phyloP scores from a whole-genome alignment of 92 coral and sea anemone species.

The Isaurus tuberculatus region DNA sequence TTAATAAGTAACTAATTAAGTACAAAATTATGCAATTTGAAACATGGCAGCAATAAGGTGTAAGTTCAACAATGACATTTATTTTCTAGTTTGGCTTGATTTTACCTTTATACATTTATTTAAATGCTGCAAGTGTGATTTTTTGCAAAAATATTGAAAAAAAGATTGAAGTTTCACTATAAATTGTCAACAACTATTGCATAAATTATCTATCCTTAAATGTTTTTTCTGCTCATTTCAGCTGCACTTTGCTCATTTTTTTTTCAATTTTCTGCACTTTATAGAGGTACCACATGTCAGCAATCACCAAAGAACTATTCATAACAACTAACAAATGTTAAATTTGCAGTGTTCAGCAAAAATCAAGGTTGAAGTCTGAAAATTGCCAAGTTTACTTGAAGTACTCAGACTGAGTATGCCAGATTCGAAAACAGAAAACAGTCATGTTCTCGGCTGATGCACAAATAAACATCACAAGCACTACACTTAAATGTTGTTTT shows the following conservation, averaged over 20 bases:
- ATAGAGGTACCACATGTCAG: slow-evolving; percentile 18
- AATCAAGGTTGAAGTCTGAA: slow-evolving; percentile 27
- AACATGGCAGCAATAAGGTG: slow-evolving; percentile 26
- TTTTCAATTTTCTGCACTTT: slow-evolving; percentile 11
- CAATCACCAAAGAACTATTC: slow-evolving; percentile 12
- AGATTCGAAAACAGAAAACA: slow-evolving; percentile 52
- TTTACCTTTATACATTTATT: not conserved
- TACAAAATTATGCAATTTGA: slow-evolving; percentile 25
- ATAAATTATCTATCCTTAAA: slow-evolving; percentile 24
- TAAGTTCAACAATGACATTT: slow-evolving; percentile 17
- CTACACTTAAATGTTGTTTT: slow-evolving; percentile 54
- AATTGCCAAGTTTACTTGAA: slow-evolving; percentile 32
- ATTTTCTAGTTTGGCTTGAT: slow-evolving; percentile 4
- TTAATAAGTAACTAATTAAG: slow-evolving; percentile 32
- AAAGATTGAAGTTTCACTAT: slow-evolving; percentile 7
- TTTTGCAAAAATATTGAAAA: slow-evolving; percentile 14
- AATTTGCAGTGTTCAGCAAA: slow-evolving; percentile 7
- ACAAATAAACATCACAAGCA: slow-evolving; percentile 56
- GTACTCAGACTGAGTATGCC: slow-evolving; percentile 62
- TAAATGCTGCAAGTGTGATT: slow-evolving; percentile 19
- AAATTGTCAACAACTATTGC: slow-evolving; percentile 26
- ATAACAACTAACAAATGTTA: slow-evolving; percentile 30
- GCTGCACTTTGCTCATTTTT: slow-evolving; percentile 19
- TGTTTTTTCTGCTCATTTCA: slow-evolving; percentile 37
- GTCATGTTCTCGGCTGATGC: slow-evolving; percentile 48